Evolutionary conservation across 1,140 invertebrate species (phyloP), one percentile per base, ranked within the genome.

Genomic region (Drosophila pandora): DNA sequence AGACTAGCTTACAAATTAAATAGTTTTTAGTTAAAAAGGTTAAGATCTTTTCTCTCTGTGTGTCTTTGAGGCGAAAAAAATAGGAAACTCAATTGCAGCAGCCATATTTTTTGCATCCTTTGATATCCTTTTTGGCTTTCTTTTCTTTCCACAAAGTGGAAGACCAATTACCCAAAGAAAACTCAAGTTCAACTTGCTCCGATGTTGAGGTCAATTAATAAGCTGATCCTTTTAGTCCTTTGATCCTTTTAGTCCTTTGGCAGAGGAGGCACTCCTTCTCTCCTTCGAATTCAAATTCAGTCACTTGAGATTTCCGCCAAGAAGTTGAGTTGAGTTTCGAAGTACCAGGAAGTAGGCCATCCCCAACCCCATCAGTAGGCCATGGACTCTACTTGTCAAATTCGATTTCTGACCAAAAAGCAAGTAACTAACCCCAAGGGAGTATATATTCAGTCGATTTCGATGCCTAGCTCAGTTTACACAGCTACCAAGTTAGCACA

Each of bases 121-220:
- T 37, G 34, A 12, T 37, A 28, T 28, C 25, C 25, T 37, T 37
- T 37, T 37, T 37, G 1, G 34, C 10, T 3, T 9, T 3, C 12
- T 37, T 10, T 37, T 37, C 9, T 37, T 37, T 3, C 34, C 9
- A 9, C 58, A 41, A 34, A 48, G 55, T 47, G 41, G 62, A 63
- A 45, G 3, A 41, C 62, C 62, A 65, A 65, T 65, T 65, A 63
- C 62, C 62, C 58, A 32, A 30, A 45, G 23, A 41, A 43, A 65
- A 65, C 62, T 41, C 58, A 25, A 65, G 21, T 50, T 41, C 32
- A 65, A 9, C 30, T 37, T 13, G 68, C 22, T 17, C 68, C 58
- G 37, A 45, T 70, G 54, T 59, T 71, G 68, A 30, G 68, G 45
- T 70, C 65, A 70, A 70, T 70, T 70, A 59, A 58, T 70, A 49